Conservation (phyloP, 2,888 invertebrate genomes). For the Ochropleura plecta region DNA sequence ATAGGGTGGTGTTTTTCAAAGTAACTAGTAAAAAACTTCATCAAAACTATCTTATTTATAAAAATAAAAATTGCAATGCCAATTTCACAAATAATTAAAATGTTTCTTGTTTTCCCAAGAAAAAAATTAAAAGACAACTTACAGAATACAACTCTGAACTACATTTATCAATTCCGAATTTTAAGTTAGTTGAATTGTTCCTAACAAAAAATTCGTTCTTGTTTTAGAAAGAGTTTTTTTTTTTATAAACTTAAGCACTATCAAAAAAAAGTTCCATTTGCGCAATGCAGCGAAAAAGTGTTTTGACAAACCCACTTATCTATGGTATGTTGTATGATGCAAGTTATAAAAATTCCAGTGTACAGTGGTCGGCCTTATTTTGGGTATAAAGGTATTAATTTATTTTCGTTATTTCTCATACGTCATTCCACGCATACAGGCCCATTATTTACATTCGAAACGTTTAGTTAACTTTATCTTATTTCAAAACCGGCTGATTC, state of each 20-base stretch:
- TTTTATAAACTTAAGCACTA: background rate
- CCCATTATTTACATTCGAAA: conserved; percentile 36
- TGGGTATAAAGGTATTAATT: conserved; percentile 84
- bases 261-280: background rate
- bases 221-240: background rate
- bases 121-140: background rate
- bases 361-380: conserved; percentile 75
- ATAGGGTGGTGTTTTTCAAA: conserved; percentile 31
- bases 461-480: background rate
- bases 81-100: too few relatives aligned
- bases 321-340: conserved; percentile 55
- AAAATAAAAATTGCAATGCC: background rate
- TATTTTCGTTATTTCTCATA: conserved; percentile 73
- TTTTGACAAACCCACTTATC: conserved; percentile 39
- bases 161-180: background rate
- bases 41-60: background rate
- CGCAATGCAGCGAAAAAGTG: background rate
- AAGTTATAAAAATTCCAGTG: conserved; percentile 65
- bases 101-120: background rate
- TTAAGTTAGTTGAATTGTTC: background rate
- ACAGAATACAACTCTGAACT: background rate
- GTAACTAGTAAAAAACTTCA: conserved; percentile 10
- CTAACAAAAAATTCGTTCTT: background rate
- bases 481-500: too few relatives aligned
- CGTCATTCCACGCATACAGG: conserved; percentile 69